Evolutionary conservation across 2,797 vertebrate species (phyloP), one percentile per base, ranked within the genome.

Genomic region (Silurus aristotelis): DNA sequence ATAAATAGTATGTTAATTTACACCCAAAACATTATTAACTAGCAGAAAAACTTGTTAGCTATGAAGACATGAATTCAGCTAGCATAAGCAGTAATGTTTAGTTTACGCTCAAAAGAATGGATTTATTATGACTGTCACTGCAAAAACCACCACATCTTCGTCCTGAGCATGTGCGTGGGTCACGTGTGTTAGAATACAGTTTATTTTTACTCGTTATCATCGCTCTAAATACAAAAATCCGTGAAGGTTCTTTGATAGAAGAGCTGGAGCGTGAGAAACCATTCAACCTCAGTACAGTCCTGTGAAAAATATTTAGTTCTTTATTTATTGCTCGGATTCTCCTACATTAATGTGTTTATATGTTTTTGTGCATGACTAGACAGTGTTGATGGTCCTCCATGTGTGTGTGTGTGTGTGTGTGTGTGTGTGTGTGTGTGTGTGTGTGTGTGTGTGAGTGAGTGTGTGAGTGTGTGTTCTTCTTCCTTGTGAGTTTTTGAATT

Each of bases 381-480:
- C 58, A 79, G 43, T 80, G 84, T 55, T 85, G 80, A 80, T 48
- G 67, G 76, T 63, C 27, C 4, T 80, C n/a, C n/a, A 20, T 46
- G 67, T 71, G 67, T 60, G 64, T 22, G 76, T 56, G 66, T 77
- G 73, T 55, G 38, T 38, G 56, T 71, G 7, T 79, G 64, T 71
- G 66, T 70, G 63, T 61, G 48, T 52, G 48, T 52, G 48, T 52
- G 48, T 52, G 48, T 52, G 48, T 52, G 48, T 52, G 48, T 52
- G 48, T 52, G 48, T 79, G 15, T 61, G 25, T 73, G 83, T 27
- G 27, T 56, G n/a, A n/a, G 48, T 52, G 48, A 10, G 48, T 52
- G 48, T 52, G 48, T 80, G 67, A 55, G 80, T 87, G 46, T 22
- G 22, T 52, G 46, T 48, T 38, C 0, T 38, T 38, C 38, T 38